Conservation (phyloP, 2,797 vertebrate genomes). For the Centropyge bicolor region DNA sequence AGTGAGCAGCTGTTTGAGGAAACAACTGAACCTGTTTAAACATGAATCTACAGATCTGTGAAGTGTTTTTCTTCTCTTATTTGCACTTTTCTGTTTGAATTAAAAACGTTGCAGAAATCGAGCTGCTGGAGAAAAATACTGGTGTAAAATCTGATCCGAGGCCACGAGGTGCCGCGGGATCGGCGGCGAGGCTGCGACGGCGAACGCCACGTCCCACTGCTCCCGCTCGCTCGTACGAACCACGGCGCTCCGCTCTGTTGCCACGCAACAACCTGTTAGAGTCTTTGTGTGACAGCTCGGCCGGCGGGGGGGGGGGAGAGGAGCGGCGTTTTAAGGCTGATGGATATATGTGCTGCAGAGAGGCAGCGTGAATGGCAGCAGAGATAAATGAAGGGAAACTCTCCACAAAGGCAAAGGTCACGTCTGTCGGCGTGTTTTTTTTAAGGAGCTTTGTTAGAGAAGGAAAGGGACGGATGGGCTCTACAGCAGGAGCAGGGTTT, state of each 20-base stretch:
- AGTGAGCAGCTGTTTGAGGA: no score
- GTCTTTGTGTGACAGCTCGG: conserved; percentile 6
- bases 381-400: conserved; percentile 1
- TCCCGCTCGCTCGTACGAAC: conserved; percentile 3
- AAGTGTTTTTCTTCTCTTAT: no score
- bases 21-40: no score
- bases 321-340: conserved; percentile 7
- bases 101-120: background rate
- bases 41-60: no score
- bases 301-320: background rate
- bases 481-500: background rate
- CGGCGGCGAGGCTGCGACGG: background rate
- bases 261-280: conserved; percentile 55
- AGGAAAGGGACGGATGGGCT: background rate
- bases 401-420: conserved; percentile 1
- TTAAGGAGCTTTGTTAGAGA: background rate
- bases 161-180: background rate
- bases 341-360: background rate
- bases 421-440: background rate
- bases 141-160: background rate
- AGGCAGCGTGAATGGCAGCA: background rate
- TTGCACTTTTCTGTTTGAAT: background rate
- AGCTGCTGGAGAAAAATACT: background rate
- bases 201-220: conserved; percentile 1
- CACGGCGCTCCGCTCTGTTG: conserved; percentile 36